Evolutionary conservation across 2,888 invertebrate genomes (phyloP).

Genomic region (Hirtodrosophila histrioides): DNA sequence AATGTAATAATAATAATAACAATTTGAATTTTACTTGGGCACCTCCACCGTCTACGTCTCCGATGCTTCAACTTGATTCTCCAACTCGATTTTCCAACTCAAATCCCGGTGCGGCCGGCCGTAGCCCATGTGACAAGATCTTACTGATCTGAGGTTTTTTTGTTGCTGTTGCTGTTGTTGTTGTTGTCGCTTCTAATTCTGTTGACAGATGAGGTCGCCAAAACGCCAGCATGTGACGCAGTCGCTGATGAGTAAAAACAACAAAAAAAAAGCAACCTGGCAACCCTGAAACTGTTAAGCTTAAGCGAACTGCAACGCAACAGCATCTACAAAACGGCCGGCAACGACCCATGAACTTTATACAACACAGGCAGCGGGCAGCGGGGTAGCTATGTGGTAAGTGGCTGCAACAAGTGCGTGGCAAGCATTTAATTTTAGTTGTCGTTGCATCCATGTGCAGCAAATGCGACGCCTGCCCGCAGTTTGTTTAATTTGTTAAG

Average conservation of each 20-base stretch:
- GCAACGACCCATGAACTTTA: constrained; percentile 75
- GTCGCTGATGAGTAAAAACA: constrained; percentile 54
- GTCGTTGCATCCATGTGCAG: constrained; percentile 33
- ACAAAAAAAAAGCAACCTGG: constrained; percentile 56
- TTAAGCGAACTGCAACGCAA: constrained; percentile 64
- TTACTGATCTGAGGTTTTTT: constrained; percentile 39
- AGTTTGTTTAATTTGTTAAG: constrained; percentile 53
- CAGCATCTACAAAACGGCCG: constrained; percentile 27
- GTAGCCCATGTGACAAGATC: constrained; percentile 51
- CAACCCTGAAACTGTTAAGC: constrained; percentile 74
- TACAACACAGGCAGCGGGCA: constrained; percentile 39
- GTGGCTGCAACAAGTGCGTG: constrained; percentile 58
- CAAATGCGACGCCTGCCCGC: constrained; percentile 46
- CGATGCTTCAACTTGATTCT: constrained; percentile 26
- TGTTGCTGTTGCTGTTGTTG: constrained; percentile 12
- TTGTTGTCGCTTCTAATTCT: constrained; percentile 72
- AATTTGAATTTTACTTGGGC: constrained; percentile 63
- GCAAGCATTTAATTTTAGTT: constrained; percentile 37
- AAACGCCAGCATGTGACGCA: constrained; percentile 62
- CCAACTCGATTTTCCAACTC: constrained; percentile 7
- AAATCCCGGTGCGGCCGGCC: constrained; percentile 40
- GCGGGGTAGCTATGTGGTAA: constrained; percentile 7
- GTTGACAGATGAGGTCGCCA: constrained; percentile 78
- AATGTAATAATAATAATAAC: constrained; percentile 67
- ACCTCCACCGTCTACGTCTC: constrained; percentile 26